Conservation (phyloP, 2,888 invertebrate genomes). For the Clanis bilineata region DNA sequence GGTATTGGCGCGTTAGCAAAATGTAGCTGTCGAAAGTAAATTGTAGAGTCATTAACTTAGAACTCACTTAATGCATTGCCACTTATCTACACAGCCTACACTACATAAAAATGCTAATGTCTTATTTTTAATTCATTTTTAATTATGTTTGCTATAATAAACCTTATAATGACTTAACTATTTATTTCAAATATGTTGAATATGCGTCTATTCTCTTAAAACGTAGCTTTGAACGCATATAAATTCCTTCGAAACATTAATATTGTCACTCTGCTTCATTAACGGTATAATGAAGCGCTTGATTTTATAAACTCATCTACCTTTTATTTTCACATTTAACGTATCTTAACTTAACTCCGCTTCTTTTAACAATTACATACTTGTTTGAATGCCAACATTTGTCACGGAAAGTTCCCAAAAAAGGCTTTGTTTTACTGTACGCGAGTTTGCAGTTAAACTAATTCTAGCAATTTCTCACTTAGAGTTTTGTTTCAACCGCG, state of each 20-base stretch:
- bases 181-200: background rate
- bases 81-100: background rate
- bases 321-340: background rate
- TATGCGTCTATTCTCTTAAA: background rate
- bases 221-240: background rate
- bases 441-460: background rate
- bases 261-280: background rate
- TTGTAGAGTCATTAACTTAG: background rate
- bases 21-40: background rate
- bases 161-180: background rate
- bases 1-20: background rate
- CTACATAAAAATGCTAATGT: background rate
- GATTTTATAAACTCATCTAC: background rate
- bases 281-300: background rate
- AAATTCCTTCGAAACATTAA: background rate
- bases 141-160: too few relatives aligned
- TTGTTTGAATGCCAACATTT: background rate
- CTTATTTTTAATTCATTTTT: background rate
- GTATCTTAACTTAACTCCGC: background rate
- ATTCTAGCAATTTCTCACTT: background rate
- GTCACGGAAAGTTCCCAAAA: background rate
- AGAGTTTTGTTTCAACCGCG: background rate
- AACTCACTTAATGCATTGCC: background rate
- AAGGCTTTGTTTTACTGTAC: background rate
- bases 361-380: background rate